Evolutionary conservation across 2,888 invertebrate species (phyloP).

Genomic region (Drosophila neonasuta): DNA sequence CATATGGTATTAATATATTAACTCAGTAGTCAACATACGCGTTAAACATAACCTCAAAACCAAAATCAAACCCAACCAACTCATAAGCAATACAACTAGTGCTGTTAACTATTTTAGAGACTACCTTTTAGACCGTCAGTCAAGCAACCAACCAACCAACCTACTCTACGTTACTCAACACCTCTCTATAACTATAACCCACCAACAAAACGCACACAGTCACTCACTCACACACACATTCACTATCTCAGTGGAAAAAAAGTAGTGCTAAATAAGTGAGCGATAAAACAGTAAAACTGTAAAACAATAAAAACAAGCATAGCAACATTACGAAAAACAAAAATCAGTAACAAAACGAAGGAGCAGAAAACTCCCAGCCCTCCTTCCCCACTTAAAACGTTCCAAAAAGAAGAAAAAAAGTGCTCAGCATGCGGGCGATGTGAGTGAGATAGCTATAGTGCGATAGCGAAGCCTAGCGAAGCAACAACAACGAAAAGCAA

Average conservation of each 20-base stretch:
- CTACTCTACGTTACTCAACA: constrained; percentile 55
- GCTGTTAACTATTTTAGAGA: constrained; percentile 72
- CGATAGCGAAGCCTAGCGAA: constrained; percentile 22
- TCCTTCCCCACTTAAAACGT: constrained; percentile 15
- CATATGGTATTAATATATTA: constrained; percentile 73
- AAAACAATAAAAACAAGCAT: constrained; percentile 25
- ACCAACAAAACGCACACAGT: constrained; percentile 39
- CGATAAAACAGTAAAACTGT: constrained; percentile 20
- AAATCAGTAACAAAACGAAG: not conserved
- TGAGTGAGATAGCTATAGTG: constrained; percentile 53
- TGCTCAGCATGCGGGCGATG: constrained; percentile 39
- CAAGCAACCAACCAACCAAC: constrained; percentile 3
- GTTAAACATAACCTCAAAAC: constrained; percentile 57
- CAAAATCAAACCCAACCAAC: constrained; percentile 42
- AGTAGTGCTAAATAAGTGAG: constrained; percentile 36
- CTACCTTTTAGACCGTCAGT: constrained; percentile 51
- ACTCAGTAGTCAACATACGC: constrained; percentile 48
- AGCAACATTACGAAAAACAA: not conserved
- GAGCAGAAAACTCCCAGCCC: not conserved
- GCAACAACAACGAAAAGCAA: constrained; percentile 73
- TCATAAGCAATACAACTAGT: constrained; percentile 72
- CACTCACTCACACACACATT: constrained; percentile 16
- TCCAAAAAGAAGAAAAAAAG: constrained; percentile 16
- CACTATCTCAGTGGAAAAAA: constrained; percentile 5
- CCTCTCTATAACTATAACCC: constrained; percentile 54